Base-by-base conservation (phyloP, 2,113 vertebrate genomes). In the Scomber colias region DNA sequence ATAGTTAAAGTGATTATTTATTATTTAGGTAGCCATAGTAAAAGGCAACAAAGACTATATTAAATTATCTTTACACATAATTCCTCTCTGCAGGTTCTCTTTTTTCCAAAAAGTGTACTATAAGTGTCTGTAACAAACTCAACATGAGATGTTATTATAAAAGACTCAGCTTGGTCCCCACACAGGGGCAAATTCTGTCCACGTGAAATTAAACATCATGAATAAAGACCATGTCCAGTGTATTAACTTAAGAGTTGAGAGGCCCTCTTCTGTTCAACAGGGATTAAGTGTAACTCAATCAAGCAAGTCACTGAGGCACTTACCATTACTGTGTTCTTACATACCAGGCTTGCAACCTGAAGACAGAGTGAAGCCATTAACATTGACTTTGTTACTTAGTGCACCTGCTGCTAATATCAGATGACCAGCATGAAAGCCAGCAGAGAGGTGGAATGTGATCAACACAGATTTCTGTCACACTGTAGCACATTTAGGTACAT, bases 281-380 rank as follows among this genome's bases (percentile, higher is more conserved):
- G 85, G 63, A 79, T 75, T 74, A 75, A 59, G 65, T 88, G 88
- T 75, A 90, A 91, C 88, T 69, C 30, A 87, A 70, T 90, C 82
- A 79, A 62, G 67, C 71, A 46, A 83, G 57, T 71, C 79, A 83
- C 70, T 59, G 46, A 82, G 68, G 63, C 77, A 10, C 77, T 81
- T 77, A 69, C 55, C 83, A 77, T 89, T 78, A 78, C 77, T 35
- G 49, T 85, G 79, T 60, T 65, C 74, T n/a, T 77, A 61, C 85
- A 88, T 86, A 75, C 75, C 79, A 65, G 62, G 13, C 44, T 44
- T 73, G 71, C 77, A 73, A 72, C 71, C 53, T 84, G 77, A 74
- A 75, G 49, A 70, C 48, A 51, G 62, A 45, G 46, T 53, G 5
- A 78, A 70, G 30, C 62, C 87, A 89, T 89, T 86, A 83, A 74